Conservation (phyloP, 2,797 vertebrate species). For the Pangasius djambal region DNA sequence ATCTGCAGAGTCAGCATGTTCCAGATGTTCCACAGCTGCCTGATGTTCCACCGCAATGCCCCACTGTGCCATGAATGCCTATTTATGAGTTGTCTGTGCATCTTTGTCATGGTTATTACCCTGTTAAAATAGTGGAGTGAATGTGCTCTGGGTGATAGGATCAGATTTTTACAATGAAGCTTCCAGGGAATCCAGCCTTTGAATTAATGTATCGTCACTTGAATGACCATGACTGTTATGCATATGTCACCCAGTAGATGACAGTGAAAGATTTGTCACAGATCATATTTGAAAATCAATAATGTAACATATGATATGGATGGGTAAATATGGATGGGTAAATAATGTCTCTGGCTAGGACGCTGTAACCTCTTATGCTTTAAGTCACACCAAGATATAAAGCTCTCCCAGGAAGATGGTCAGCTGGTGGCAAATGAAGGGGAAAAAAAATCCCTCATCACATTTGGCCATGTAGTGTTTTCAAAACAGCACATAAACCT, state of each 20-base stretch:
- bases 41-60: constrained; percentile 37
- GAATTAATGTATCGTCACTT: constrained; percentile 15
- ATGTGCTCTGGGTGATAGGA: constrained; percentile 32
- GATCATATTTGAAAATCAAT: constrained; percentile 4
- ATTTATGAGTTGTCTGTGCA: constrained; percentile 42
- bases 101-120: constrained; percentile 50
- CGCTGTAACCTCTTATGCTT: background rate
- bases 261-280: background rate
- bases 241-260: constrained; percentile 2
- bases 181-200: constrained; percentile 3
- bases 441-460: background rate
- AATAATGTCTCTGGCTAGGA: background rate
- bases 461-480: background rate
- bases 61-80: constrained; percentile 29
- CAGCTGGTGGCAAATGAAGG: background rate
- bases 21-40: constrained; percentile 57
- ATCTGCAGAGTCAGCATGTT: constrained; percentile 47
- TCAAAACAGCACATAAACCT: background rate
- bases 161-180: constrained; percentile 29
- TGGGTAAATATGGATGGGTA: background rate
- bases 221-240: background rate
- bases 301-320: background rate
- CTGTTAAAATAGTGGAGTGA: constrained; percentile 49
- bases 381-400: background rate
- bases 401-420: background rate